phyloP scores from a whole-genome alignment of 2,888 invertebrate species.

The Eristalis intricaria region DNA sequence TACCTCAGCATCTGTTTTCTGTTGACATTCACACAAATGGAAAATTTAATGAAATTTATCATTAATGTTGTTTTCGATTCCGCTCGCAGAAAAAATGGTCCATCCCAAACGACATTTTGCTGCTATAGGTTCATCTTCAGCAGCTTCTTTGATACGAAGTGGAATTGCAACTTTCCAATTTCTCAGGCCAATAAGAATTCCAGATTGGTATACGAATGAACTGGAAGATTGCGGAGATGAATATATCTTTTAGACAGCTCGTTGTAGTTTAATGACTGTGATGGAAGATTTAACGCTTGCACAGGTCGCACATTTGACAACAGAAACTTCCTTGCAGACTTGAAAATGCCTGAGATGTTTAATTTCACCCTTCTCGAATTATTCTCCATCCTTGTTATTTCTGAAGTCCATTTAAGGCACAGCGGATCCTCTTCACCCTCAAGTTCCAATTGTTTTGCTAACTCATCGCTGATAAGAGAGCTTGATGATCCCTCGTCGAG shows the following conservation, averaged over 20 bases:
- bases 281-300: neutral
- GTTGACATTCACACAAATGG: slow-evolving; percentile 1
- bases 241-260: neutral
- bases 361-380: slow-evolving; percentile 1
- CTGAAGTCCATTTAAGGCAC: neutral
- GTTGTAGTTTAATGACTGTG: neutral
- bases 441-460: slow-evolving; percentile 15
- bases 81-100: neutral
- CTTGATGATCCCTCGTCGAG: slow-evolving; percentile 19
- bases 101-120: neutral
- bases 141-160: slow-evolving; percentile 5
- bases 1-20: neutral
- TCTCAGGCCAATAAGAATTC: neutral
- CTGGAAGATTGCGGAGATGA: slow-evolving; percentile 2
- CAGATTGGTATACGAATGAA: neutral
- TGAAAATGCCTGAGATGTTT: neutral
- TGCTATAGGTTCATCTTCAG: neutral
- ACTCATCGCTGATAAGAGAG: slow-evolving; percentile 1
- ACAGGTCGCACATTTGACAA: neutral
- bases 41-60: neutral
- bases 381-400: neutral
- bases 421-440: neutral
- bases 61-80: neutral
- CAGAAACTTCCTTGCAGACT: neutral
- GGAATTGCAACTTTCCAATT: slow-evolving; percentile 12